These are phyloP conservation scores for Caradrina clavipalpis DNA, from an alignment of 2,888 invertebrate genomes.

Conservation along the genomic window DNA sequence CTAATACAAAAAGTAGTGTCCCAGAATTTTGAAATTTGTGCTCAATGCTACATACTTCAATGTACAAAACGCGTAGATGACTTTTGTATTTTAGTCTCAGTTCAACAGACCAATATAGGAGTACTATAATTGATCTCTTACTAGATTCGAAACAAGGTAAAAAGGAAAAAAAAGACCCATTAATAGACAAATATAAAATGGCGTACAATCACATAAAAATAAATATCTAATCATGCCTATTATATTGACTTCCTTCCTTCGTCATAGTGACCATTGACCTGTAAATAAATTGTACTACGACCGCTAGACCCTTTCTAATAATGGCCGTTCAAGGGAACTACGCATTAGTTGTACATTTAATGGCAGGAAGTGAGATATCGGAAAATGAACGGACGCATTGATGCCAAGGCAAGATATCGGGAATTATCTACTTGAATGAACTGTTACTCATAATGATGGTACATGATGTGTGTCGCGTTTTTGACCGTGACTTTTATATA, in stretches of 20 bases:
- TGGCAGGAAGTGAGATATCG: conserved; percentile 62
- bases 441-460: conserved; percentile 23
- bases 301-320: conserved; percentile 51
- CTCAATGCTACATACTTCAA: too few relatives aligned
- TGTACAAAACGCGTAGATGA: too few relatives aligned
- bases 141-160: too few relatives aligned
- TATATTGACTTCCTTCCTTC: conserved; percentile 20
- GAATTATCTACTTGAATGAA: conserved; percentile 42
- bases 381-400: conserved; percentile 51
- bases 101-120: not conserved
- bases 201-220: conserved; percentile 7
- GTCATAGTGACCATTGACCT: conserved; percentile 26
- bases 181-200: conserved; percentile 1
- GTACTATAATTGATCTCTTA: too few relatives aligned
- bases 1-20: too few relatives aligned
- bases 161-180: not conserved
- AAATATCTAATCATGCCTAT: conserved; percentile 38
- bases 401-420: conserved; percentile 56
- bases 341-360: conserved; percentile 56
- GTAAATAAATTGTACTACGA: conserved; percentile 28
- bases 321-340: conserved; percentile 48
- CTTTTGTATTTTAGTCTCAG: not conserved
- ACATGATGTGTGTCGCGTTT: conserved; percentile 21
- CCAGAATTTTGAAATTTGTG: too few relatives aligned
- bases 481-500: conserved; percentile 3